phyloP scores from a whole-genome alignment of 2,888 invertebrate genomes.

The Noctua fimbriata region DNA sequence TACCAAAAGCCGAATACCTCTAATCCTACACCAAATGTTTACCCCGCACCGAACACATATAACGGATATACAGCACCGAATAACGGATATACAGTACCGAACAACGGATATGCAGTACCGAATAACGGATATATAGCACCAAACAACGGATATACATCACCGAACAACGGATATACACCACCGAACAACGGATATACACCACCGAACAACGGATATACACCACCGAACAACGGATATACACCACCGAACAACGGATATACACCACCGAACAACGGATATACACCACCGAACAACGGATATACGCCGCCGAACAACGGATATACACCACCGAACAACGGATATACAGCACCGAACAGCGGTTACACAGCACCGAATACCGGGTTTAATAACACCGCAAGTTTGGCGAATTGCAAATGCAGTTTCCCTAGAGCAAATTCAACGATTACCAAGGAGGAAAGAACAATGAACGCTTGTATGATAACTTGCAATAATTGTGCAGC shows the following conservation, averaged over 20 bases:
- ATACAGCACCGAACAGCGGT: background rate
- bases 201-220: background rate
- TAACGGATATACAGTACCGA: background rate
- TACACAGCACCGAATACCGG: background rate
- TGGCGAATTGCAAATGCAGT: constrained; percentile 16
- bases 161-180: background rate
- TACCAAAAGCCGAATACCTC: too few relatives aligned
- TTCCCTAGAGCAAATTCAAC: background rate
- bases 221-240: background rate
- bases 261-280: background rate
- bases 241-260: background rate
- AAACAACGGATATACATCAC: background rate
- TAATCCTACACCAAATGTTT: too few relatives aligned
- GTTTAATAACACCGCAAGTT: constrained; percentile 14
- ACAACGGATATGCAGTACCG: background rate
- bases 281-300: background rate
- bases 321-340: background rate
- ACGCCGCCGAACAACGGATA: background rate
- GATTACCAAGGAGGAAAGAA: background rate
- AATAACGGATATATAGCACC: background rate
- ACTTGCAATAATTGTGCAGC: background rate
- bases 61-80: background rate
- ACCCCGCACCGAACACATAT: background rate
- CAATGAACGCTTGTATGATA: constrained; percentile 25
- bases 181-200: background rate